These are phyloP conservation scores for Archips xylosteana DNA, from an alignment of 2,888 invertebrate genomes.

Conservation along the genomic window DNA sequence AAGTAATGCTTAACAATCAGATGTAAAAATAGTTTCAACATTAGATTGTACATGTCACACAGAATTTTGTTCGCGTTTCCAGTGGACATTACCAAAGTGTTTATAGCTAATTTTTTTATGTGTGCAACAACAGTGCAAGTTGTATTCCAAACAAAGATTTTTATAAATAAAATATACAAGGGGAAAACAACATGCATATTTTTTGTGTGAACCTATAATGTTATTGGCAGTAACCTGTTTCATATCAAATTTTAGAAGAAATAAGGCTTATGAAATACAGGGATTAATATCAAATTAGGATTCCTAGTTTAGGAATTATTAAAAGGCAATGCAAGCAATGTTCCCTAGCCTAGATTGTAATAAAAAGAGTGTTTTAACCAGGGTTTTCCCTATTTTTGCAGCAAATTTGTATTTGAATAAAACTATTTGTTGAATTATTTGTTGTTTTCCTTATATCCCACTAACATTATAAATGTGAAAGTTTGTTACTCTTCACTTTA, in stretches of 20 bases:
- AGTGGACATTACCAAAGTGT: too few relatives aligned
- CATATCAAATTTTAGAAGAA: background rate
- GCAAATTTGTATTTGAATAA: conserved; percentile 53
- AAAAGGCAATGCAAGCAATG: conserved; percentile 38
- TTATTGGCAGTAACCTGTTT: conserved; percentile 29
- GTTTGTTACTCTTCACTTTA: too few relatives aligned
- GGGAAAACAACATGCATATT: too few relatives aligned
- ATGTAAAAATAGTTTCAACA: background rate
- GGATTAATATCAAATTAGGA: conserved; percentile 28
- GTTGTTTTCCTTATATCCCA: background rate
- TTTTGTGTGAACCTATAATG: too few relatives aligned
- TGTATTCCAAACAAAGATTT: too few relatives aligned
- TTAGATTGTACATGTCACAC: too few relatives aligned
- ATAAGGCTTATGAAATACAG: conserved; percentile 28
- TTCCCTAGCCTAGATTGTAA: conserved; percentile 31
- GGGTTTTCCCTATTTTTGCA: conserved; percentile 42
- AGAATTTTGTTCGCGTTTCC: too few relatives aligned
- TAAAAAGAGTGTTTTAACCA: conserved; percentile 30
- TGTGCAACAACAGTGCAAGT: too few relatives aligned
- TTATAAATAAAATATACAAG: too few relatives aligned
- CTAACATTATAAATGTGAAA: too few relatives aligned
- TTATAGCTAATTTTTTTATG: too few relatives aligned
- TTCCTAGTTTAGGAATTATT: conserved; percentile 25
- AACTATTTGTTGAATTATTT: conserved; percentile 53
- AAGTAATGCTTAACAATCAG: too few relatives aligned